Base-by-base conservation (phyloP, 2,888 invertebrate genomes). In the Melieria crassipennis region DNA sequence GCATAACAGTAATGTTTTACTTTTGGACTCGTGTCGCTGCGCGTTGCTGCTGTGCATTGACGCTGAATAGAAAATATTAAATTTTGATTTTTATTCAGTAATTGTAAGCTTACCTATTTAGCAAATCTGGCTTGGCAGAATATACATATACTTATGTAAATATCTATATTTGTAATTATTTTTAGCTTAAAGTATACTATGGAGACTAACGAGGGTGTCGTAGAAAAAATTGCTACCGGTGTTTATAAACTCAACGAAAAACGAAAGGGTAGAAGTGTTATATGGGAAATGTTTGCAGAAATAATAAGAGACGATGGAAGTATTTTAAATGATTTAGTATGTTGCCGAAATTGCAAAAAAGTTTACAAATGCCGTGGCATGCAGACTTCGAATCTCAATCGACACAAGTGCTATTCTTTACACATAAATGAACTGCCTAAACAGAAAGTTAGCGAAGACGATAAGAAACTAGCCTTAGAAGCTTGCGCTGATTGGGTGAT, bases 311-410 rank as follows among this genome's bases (percentile, higher is more conserved):
- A 57, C 42, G 4, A 57, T 42, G 57, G 57, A 57, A 16, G 16
- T 16, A 57, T 57, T 16, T 57, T 16, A 57, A 5, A 30, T 10
- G 57, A 57, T 5, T 16, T 16, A 16, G 16, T 16, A 16, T 16
- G 16, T 16, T 16, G 16, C 16, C 16, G 16, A 16, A 16, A 16
- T 16, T 16, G 16, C 16, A 16, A 16, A 16, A 16, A 3, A 11
- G 57, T 57, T 57, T 57, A 16, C 42, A 57, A 57, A 57, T 57
- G 42, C 7, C 30, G 57, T 57, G 57, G 42, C 57, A 57, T 57
- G 57, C 57, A 57, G 16, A 57, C 57, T 30, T 42, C 42, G 30
- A 57, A 16, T 57, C 57, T 57, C 13, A 30, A 13, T 13, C 16
- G 57, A 57, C 57, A 16, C 16, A 57, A 57, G 42, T 57, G 57